phyloP scores from a whole-genome alignment of 2,888 invertebrate genomes.

The Chrysodeixis includens region DNA sequence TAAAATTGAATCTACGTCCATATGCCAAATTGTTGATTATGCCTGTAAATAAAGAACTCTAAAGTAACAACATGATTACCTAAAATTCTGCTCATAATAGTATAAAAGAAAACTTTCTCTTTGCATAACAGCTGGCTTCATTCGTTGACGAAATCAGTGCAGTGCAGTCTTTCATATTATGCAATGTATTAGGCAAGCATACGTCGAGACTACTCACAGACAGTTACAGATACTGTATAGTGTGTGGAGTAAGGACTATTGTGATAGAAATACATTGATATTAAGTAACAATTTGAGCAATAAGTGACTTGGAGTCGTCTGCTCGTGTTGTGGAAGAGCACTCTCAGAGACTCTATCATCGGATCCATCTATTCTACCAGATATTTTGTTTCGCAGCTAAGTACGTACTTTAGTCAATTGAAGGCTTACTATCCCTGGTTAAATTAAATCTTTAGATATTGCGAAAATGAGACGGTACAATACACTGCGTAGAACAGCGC shows the following conservation, averaged over 20 bases:
- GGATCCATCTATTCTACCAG: not conserved
- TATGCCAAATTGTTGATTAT: no score
- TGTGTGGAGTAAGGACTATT: not conserved
- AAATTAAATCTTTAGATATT: no score
- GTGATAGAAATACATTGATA: constrained; percentile 1
- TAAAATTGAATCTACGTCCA: no score
- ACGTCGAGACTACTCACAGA: constrained; percentile 63
- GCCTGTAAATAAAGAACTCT: not conserved
- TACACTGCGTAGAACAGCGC: no score
- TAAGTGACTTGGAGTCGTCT: not conserved
- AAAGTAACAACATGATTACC: not conserved
- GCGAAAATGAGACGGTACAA: no score
- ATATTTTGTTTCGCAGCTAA: no score
- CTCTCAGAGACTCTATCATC: not conserved
- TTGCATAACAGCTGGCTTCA: constrained; percentile 79
- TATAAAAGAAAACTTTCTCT: constrained; percentile 78
- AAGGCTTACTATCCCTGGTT: no score
- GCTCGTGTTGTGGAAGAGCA: not conserved
- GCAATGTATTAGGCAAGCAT: constrained; percentile 73
- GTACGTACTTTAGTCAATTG: no score
- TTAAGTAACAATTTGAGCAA: not conserved
- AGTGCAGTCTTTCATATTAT: constrained; percentile 73
- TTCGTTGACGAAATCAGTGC: constrained; percentile 85
- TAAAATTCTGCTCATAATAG: constrained; percentile 55
- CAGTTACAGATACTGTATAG: constrained; percentile 32